These are phyloP conservation scores for Chiridota heheva DNA, from an alignment of 35 echinoderm and acorn worm genomes.

Conservation along the genomic window DNA sequence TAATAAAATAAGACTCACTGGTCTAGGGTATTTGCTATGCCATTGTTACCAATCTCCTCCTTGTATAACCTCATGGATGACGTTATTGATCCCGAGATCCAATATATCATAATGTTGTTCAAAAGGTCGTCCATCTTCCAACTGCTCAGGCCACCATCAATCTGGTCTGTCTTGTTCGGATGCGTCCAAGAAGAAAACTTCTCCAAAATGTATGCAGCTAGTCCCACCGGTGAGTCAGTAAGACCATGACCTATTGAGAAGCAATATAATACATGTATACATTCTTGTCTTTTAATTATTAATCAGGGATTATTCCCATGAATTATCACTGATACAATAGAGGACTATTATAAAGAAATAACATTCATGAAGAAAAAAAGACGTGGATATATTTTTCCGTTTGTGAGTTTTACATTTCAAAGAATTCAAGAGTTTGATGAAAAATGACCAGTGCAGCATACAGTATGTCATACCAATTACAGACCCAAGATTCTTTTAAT, in stretches of 20 bases:
- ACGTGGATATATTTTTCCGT: too few species aligned
- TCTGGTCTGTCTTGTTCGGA: not conserved
- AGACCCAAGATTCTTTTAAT: too few species aligned
- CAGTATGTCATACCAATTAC: too few species aligned
- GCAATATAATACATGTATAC: not conserved
- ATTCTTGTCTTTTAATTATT: not conserved
- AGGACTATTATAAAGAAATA: too few species aligned
- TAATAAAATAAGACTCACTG: too few species aligned
- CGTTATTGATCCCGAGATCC: constrained; percentile 68
- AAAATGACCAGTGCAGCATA: too few species aligned
- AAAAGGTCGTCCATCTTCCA: constrained; percentile 81
- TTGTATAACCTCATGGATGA: constrained; percentile 83
- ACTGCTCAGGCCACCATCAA: constrained; percentile 10
- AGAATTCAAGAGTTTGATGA: too few species aligned
- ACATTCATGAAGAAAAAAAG: too few species aligned
- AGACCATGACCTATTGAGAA: constrained; percentile 38
- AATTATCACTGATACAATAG: too few species aligned
- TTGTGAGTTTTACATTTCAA: too few species aligned
- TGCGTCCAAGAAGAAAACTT: constrained; percentile 52
- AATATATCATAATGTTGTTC: constrained; percentile 94
- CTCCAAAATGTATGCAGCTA: constrained; percentile 72
- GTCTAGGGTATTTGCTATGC: not conserved
- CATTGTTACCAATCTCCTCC: constrained; percentile 44
- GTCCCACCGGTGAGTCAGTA: constrained; percentile 70
- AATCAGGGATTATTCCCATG: not conserved